Evolutionary conservation across 2,888 invertebrate genomes (phyloP), one percentile per base, ranked within the genome.

Genomic region (Standfussiana lucernea): DNA sequence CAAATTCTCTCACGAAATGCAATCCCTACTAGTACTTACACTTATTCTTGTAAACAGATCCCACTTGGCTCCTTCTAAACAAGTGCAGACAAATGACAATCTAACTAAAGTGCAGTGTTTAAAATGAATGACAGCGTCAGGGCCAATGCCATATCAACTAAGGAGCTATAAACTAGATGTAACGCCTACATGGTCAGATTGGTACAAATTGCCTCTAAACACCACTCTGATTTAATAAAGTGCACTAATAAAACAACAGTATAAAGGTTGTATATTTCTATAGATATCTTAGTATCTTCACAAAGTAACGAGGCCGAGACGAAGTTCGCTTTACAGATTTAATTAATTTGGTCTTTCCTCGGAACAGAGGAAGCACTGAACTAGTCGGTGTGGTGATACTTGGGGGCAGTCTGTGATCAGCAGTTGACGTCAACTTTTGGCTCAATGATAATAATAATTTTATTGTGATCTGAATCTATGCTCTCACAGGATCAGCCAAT

Each of bases 141-240:
- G 86, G 85, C 64, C 92, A 93, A 92, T 92, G 93, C 79, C 92
- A 90, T 89, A 92, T 90, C 91, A 92, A 92, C 91, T 91, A 90
- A 88, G 74, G 68, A 77, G 72, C 62, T 72, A 82, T 85, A 82
- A 87, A 84, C 70, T 67, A 69, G 67, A 84, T 64, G 62, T 81
- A 69, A 80, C 85, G 88, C 86, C 84, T 67, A 86, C 89, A 35
- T 74, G 13, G 56, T 65, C 80, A 72, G 68, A 79, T 77, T 83
- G 72, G 62, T 83, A 88, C 67, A 68, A 84, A 86, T 79, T 74
- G 77, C 71, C 69, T 56, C 77, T 73, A 74, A 84, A 80, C 73
- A 72, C 69, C 67, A 50, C 72, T 77, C 64, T 76, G 86, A 85
- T 83, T 83, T 79, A 80, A 84, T 85, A 65, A 71, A 75, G 59